Evolutionary conservation across 2,888 invertebrate species (phyloP).

Genomic region (Melikaiella ostensackeni): DNA sequence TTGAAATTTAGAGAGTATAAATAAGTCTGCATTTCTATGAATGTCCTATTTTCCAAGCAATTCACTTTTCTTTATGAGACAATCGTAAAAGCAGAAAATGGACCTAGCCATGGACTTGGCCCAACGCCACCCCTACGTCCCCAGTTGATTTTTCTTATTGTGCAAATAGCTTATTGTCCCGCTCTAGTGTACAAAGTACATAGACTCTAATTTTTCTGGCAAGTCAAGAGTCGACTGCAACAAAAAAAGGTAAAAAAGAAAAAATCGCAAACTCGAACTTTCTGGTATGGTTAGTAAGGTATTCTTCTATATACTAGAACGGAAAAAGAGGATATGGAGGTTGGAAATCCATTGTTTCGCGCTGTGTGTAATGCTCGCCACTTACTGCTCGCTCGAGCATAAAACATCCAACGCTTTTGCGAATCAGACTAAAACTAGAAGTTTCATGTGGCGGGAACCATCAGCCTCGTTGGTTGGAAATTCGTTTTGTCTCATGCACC

Average conservation of each 20-base stretch:
- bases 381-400: slow-evolving; percentile 2
- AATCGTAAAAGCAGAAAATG: not conserved
- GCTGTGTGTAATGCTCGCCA: not conserved
- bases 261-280: no score
- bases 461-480: not conserved
- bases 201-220: not conserved
- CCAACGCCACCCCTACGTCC: no score
- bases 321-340: not conserved
- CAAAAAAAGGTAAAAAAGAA: not conserved
- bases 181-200: not conserved
- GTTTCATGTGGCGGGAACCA: not conserved
- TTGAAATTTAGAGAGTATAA: no score
- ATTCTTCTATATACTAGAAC: not conserved
- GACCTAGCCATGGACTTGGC: no score
- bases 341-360: not conserved
- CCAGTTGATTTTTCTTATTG: no score
- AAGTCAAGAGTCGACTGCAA: not conserved
- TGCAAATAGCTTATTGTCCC: not conserved
- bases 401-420: slow-evolving; percentile 7
- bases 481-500: slow-evolving; percentile 1
- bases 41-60: not conserved
- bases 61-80: not conserved
- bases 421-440: slow-evolving; percentile 7
- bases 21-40: no score
- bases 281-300: not conserved